Evolutionary conservation across 2,797 vertebrate species (phyloP).

Genomic region (Sebastes nivosus): DNA sequence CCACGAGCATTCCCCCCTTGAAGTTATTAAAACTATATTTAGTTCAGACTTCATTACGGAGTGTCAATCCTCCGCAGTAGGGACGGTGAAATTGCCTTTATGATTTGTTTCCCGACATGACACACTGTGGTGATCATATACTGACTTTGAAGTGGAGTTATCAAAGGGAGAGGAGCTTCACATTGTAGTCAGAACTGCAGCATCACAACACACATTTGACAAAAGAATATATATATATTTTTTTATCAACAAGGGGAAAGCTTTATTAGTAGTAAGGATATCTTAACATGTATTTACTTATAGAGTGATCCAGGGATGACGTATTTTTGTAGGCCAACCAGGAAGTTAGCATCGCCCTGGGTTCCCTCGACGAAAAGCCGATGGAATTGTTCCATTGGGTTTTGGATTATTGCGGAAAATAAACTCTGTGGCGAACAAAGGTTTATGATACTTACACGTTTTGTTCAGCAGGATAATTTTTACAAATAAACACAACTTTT

Average conservation of each 20-base stretch:
- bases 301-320: not conserved
- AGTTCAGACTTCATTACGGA: conserved; percentile 40
- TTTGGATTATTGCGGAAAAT: too few species aligned
- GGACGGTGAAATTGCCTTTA: conserved; percentile 18
- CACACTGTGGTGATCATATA: not conserved
- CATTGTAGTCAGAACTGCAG: not conserved
- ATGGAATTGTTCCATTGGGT: too few species aligned
- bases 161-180: not conserved
- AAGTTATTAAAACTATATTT: conserved; percentile 57
- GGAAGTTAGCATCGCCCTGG: not conserved
- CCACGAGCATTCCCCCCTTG: conserved; percentile 9
- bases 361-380: not conserved
- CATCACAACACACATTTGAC: not conserved
- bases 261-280: conserved; percentile 1
- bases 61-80: conserved; percentile 31
- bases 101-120: conserved; percentile 37
- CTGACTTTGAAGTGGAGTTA: conserved; percentile 31
- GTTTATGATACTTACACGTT: not conserved
- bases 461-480: not conserved
- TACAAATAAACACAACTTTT: not conserved
- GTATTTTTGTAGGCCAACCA: not conserved
- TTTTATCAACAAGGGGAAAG: not conserved
- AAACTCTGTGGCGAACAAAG: not conserved
- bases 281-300: not conserved
- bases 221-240: not conserved